Evolutionary conservation across 1,140 invertebrate genomes (phyloP), one percentile per base, ranked within the genome.

Genomic region (Samia ricini): DNA sequence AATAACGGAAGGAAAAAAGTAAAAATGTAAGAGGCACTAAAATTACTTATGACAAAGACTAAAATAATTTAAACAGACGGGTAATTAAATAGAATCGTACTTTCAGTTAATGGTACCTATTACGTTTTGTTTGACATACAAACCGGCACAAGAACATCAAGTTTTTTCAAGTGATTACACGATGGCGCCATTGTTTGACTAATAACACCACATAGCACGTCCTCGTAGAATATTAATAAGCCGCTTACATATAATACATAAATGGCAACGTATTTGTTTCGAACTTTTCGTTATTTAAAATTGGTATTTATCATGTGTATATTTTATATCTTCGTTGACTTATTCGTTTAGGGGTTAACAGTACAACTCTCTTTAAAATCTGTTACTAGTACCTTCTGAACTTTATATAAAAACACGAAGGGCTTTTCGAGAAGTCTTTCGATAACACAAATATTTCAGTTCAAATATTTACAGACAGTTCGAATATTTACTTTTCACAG

Each of bases 141-240:
- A 52, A 52, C 51, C 12, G 51, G 51, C 51, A 20, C 19, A 52
- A 52, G 51, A 52, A 21, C 51, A 52, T 22, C 51, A 2, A 52
- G 51, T 52, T 52, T 12, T 21, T 12, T 22, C 6, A 15, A 42
- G 15, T 15, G 33, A 15, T n/a, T n/a, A 42, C 33, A 52, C 19
- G 51, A 12, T 22, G 51, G 23, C 51, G 51, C 51, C 51, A 22
- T 23, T 52, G 19, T 52, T 52, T 52, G 51, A 52, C 20, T 23
- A 52, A 23, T 50, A 26, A 50, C 7, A 52, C 19, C 51, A 21
- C 51, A 15, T 22, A 52, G 2, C 51, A 6, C 12, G 33, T 42
- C 33, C 23, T 52, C 21, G 23, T 52, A 12, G 51, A 52, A 52
- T 52, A 52, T 52, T 52, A 52, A 52, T 52, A 52, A 52, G 23